These are phyloP conservation scores for Aleiodes testaceus DNA, from an alignment of 2,888 invertebrate genomes.

Conservation along the genomic window DNA sequence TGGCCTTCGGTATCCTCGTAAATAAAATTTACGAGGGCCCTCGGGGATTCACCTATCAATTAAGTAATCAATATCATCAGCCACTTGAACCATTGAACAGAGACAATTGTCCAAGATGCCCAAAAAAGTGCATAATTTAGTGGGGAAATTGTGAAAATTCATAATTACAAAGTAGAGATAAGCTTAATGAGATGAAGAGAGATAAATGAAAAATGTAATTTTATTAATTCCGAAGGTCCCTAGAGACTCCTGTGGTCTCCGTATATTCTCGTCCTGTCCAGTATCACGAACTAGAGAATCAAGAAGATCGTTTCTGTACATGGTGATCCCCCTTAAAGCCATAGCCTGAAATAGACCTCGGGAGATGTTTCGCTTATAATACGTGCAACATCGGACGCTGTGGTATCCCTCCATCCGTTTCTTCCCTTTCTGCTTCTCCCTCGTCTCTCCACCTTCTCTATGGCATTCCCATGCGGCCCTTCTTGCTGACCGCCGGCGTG, in stretches of 20 bases:
- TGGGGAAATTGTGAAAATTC: too few species aligned
- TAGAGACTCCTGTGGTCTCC: slow-evolving; percentile 25
- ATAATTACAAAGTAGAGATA: too few species aligned
- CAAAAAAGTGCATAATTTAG: too few species aligned
- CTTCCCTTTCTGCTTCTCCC: slow-evolving; percentile 16
- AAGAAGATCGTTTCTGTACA: slow-evolving; percentile 38
- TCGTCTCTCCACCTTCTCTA: slow-evolving; percentile 12
- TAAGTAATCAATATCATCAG: neutral
- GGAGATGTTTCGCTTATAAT: slow-evolving; percentile 10
- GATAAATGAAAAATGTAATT: slow-evolving; percentile 2
- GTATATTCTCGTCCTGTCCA: slow-evolving; percentile 30
- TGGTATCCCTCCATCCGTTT: slow-evolving; percentile 13
- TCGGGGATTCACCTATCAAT: neutral
- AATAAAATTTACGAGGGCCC: neutral
- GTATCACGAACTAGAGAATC: slow-evolving; percentile 37
- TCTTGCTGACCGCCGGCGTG: slow-evolving; percentile 18
- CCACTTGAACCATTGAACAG: too few species aligned
- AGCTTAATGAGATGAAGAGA: neutral
- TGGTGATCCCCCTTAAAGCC: slow-evolving; percentile 33
- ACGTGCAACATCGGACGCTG: slow-evolving; percentile 8
- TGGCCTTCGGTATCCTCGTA: slow-evolving; percentile 41
- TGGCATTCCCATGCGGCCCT: slow-evolving; percentile 29
- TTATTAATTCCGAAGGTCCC: slow-evolving; percentile 18
- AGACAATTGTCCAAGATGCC: too few species aligned
- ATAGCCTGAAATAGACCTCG: slow-evolving; percentile 43